Base-by-base conservation (phyloP, 2,113 vertebrate species). In the Sylvicapra grimmia region DNA sequence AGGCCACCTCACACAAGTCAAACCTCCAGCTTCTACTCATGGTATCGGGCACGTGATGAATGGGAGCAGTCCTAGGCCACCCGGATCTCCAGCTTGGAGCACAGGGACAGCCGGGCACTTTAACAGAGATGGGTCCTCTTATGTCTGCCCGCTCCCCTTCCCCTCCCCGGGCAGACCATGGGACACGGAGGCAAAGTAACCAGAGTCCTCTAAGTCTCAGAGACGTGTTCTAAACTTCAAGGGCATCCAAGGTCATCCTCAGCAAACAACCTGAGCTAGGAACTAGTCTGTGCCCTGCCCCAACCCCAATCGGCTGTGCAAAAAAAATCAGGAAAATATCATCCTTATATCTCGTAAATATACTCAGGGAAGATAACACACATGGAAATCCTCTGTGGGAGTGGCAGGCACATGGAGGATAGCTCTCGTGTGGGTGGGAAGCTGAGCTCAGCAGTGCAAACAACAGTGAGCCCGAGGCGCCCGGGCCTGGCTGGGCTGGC, bases 1-100 rank as follows among this genome's bases (percentile, higher is more conserved):
- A 82, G 54, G 56, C 72, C 44, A 33, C 40, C 79, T 65, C 29
- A 23, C 1, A 4, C 36, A 97, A 98, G 98, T 97, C 98, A 97
- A 97, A 84, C 96, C 51, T 77, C 80, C 96, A 68, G 80, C 85
- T 47, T 65, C 31, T 8, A 25, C 51, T 98, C 84, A 88, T 93
- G 59, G 96, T 96, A 97, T 96, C 93, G 49, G 84, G 93, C 97
- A 95, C 10, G 2, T 12, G 49, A 72, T 19, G 51, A 19, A 56
- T 12, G 36, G 93, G 40, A 86, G 84, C 29, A 54, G 6, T 58
- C 19, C 72, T 80, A 53, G 5, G 27, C 83, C 58, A 75, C 23
- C 53, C n/a, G n/a, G n/a, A 27, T 36, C 51, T 95, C 53, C n/a
- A 65, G 61, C 40, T 18, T 8, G 63, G 56, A 36, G 31, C 27